A percentile compares a stretch with the other conserved stretches of the same genome.
These are phyloP conservation scores for zebrafish (Danio rerio) DNA, from an alignment of 2,113 vertebrate species.

Conservation along the genomic window DNA sequence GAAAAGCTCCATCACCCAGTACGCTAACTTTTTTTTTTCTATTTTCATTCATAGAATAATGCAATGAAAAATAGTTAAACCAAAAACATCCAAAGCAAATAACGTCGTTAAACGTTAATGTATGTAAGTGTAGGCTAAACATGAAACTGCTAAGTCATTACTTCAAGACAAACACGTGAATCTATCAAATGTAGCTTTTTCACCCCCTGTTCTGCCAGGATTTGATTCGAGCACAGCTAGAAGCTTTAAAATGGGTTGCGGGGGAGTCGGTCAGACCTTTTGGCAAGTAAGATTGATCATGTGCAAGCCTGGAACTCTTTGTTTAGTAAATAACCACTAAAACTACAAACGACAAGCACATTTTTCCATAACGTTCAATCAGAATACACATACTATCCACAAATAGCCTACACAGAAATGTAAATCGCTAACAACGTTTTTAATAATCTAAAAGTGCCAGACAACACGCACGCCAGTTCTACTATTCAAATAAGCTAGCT, in stretches of 20 bases:
- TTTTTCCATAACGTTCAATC: slow-evolving; percentile 70
- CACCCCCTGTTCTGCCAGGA: neutral
- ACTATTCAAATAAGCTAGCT: no score
- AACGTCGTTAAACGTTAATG: slow-evolving; percentile 20
- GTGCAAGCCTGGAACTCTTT: slow-evolving; percentile 93
- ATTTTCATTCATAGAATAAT: neutral
- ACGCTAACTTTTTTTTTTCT: no score
- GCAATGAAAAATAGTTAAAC: neutral
- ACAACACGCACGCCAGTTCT: no score
- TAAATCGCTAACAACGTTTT: no score
- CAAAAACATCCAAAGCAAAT: slow-evolving; percentile 20
- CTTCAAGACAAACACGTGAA: slow-evolving; percentile 61
- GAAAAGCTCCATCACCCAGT: slow-evolving; percentile 81
- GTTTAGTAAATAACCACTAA: slow-evolving; percentile 98
- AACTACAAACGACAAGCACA: slow-evolving; percentile 78
- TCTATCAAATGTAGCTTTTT: slow-evolving; percentile 59
- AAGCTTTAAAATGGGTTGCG: slow-evolving; percentile 99
- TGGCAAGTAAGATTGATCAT: slow-evolving; percentile 99
- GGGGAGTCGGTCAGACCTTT: slow-evolving; percentile 99
- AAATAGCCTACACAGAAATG: neutral
- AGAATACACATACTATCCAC: neutral
- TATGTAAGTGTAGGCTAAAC: slow-evolving; percentile 2
- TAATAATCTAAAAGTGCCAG: no score
- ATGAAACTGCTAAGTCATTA: neutral
- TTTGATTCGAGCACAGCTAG: slow-evolving; percentile 83